A percentile compares a stretch with the other conserved stretches of the same genome.
phyloP scores from a whole-genome alignment of 2,113 vertebrate genomes.

The Trematocara macrostoma region DNA sequence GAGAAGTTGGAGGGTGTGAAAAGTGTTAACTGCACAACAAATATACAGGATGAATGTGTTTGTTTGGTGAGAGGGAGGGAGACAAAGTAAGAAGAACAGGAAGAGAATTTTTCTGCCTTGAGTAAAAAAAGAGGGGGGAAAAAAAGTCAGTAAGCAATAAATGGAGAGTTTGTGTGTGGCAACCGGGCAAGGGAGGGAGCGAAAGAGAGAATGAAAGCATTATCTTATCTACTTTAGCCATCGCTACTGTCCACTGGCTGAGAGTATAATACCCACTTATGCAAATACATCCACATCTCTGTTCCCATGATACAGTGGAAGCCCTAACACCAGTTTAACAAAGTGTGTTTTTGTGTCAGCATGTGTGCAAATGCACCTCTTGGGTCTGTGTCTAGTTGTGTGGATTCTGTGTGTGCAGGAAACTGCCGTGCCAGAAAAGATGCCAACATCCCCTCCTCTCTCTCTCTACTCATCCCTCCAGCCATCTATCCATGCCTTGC shows the following conservation, averaged over 20 bases:
- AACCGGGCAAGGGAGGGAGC: neutral
- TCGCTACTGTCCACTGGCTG: constrained; percentile 52
- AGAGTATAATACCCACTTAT: constrained; percentile 60
- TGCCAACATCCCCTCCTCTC: neutral
- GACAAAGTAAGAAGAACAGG: neutral
- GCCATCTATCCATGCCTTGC: constrained; percentile 13
- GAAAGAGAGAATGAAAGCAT: constrained; percentile 28
- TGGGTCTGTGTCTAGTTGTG: neutral
- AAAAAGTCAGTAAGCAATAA: neutral
- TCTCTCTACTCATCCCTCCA: neutral
- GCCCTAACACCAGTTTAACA: constrained; percentile 17
- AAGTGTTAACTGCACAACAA: constrained; percentile 33
- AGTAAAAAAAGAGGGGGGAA: neutral
- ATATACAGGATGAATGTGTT: constrained; percentile 10
- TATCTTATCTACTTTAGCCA: constrained; percentile 52
- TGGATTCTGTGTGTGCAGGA: constrained; percentile 6
- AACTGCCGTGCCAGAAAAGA: constrained; percentile 30
- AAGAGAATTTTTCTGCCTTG: neutral
- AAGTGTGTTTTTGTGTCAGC: constrained; percentile 17
- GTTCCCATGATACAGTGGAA: constrained; percentile 27
- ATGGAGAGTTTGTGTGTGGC: constrained; percentile 24
- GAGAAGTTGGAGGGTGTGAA: neutral
- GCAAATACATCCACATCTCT: constrained; percentile 54
- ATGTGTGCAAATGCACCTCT: constrained; percentile 1
- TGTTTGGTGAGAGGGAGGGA: neutral